phyloP scores from a whole-genome alignment of 1,140 invertebrate genomes.

The Bombus impatiens region DNA sequence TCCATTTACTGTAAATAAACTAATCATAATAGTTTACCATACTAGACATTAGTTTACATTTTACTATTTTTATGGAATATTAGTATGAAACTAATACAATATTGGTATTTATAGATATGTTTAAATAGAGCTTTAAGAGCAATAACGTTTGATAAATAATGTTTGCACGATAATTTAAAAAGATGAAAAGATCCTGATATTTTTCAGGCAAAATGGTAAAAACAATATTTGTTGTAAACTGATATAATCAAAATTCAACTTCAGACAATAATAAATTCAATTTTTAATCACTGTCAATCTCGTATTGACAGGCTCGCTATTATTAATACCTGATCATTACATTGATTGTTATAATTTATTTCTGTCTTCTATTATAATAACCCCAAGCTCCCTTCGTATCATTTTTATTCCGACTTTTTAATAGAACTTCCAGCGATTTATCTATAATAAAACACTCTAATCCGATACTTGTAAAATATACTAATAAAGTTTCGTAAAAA shows the following conservation, averaged over 20 bases:
- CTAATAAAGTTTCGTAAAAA: not conserved
- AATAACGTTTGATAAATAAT: not conserved
- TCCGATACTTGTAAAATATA: not conserved
- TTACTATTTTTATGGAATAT: not conserved
- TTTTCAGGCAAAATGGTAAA: not conserved
- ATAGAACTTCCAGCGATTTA: not conserved
- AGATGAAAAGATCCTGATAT: not conserved
- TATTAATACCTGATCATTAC: not conserved
- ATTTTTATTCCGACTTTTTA: not conserved
- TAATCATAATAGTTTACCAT: too few species aligned
- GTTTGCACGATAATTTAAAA: not conserved
- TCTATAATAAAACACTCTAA: not conserved
- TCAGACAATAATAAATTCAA: not conserved
- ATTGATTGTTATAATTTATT: not conserved
- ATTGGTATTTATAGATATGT: not conserved
- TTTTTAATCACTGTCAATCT: not conserved
- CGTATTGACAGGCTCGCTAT: not conserved
- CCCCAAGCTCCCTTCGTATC: not conserved
- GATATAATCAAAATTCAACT: not conserved
- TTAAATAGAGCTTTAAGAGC: not conserved
- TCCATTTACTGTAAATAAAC: too few species aligned
- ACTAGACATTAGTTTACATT: not conserved
- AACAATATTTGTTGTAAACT: too few species aligned
- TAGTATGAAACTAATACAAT: too few species aligned
- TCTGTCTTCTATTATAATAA: not conserved